phyloP scores from a whole-genome alignment of 2,113 vertebrate genomes.

The Bombycilla garrulus region DNA sequence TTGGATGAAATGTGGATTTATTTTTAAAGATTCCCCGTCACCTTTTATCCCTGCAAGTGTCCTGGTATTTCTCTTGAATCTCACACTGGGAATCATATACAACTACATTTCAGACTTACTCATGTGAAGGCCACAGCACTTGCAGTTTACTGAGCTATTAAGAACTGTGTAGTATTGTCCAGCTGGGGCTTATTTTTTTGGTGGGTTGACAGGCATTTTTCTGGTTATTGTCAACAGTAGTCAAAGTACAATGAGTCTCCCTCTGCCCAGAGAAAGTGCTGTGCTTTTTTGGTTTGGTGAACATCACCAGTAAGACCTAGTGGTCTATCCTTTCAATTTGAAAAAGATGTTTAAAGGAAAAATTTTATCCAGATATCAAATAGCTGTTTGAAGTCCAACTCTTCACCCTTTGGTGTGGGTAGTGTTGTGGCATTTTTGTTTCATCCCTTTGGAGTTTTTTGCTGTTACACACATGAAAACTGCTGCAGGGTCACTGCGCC shows the following conservation, averaged over 20 bases:
- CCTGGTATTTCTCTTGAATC: not conserved
- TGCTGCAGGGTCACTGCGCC: not conserved
- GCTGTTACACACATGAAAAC: not conserved
- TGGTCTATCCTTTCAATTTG: not conserved
- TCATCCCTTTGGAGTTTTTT: not conserved
- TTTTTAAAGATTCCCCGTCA: not conserved
- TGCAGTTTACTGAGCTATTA: not conserved
- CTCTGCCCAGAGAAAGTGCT: not conserved
- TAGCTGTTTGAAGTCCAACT: not conserved
- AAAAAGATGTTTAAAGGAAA: fast-evolving
- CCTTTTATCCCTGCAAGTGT: not conserved
- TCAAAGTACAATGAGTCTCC: not conserved
- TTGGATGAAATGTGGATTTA: not conserved
- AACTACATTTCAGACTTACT: not conserved
- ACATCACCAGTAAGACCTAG: not conserved
- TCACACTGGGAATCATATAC: fast-evolving
- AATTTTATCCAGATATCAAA: not conserved
- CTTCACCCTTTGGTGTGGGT: not conserved
- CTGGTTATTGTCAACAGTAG: not conserved
- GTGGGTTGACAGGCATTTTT: not conserved
- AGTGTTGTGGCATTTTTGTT: not conserved
- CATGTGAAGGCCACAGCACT: not conserved
- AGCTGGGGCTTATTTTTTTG: not conserved
- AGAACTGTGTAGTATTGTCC: not conserved
- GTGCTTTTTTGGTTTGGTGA: not conserved